Base-by-base conservation (phyloP, 2,888 invertebrate species). In the Allophyes oxyacanthae region DNA sequence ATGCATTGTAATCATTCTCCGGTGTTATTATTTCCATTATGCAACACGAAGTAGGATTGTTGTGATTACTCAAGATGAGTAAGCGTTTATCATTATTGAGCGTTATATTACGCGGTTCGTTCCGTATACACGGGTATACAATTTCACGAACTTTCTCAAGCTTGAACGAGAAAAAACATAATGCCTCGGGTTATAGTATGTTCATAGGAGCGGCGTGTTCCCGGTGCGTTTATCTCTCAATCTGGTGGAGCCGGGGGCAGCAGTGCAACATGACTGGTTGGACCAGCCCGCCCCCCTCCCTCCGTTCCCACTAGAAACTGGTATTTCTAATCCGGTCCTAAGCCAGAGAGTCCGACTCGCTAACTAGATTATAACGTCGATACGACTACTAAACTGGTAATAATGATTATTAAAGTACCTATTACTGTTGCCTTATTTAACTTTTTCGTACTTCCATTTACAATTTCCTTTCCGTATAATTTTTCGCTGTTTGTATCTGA, bases 281-380 rank as follows among this genome's bases (percentile, higher is more conserved):
- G 72, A 85, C 83, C 76, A 77, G 80, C 77, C 53, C 26, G 38
- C 46, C 61, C 66, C 54, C 59, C 40, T 53, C 57, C 41, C 67
- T 51, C 68, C 46, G 41, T 64, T 66, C 59, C 74, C 77, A 70
- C 72, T 68, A 69, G 64, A 66, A 85, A 87, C 85, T 83, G 83
- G 86, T 85, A 79, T 82, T 77, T 75, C 81, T 84, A 83, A 84
- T 76, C 79, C 76, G 67, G 75, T 79, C 81, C 78, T 81, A 82
- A 70, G 73, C 72, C 78, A 73, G 64, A 45, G 51, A 52, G 70
- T 62, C 52, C 46, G 58, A 54, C 66, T 67, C 51, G 76, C 84
- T 87, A 90, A 89, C 86, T 87, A 87, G 88, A 90, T 90, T 88
- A 84, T 74, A 83, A 78, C 70, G 79, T 78, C 44, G 57, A 68